phyloP scores from a whole-genome alignment of 2,797 vertebrate genomes.

The Aplochiton taeniatus region DNA sequence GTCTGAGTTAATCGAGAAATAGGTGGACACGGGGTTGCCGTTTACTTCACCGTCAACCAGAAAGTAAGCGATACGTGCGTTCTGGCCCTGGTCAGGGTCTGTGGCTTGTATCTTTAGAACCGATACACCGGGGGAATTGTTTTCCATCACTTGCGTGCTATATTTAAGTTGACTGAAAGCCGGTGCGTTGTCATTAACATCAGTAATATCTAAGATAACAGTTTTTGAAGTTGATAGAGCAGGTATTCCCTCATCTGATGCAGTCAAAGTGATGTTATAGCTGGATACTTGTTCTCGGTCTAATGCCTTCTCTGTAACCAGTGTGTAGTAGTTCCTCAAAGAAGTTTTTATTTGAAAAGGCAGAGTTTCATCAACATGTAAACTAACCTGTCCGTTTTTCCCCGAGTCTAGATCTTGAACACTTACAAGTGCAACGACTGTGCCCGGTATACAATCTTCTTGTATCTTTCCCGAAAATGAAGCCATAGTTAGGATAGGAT shows the following conservation, averaged over 20 bases:
- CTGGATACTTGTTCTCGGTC: slow-evolving; percentile 66
- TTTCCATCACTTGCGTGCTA: slow-evolving; percentile 54
- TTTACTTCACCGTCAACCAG: slow-evolving; percentile 53
- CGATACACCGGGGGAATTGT: slow-evolving; percentile 56
- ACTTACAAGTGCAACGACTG: slow-evolving; percentile 76
- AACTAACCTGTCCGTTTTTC: slow-evolving; percentile 73
- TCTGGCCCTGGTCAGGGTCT: slow-evolving; percentile 66
- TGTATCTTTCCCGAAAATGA: slow-evolving; percentile 60
- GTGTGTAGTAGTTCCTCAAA: slow-evolving; percentile 76
- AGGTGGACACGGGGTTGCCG: slow-evolving; percentile 50
- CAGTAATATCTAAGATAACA: slow-evolving; percentile 52
- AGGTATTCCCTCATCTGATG: slow-evolving; percentile 57
- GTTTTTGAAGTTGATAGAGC: slow-evolving; percentile 46
- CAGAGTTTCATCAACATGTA: slow-evolving; percentile 59
- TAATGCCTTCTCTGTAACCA: slow-evolving; percentile 62
- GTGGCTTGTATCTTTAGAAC: slow-evolving; percentile 50
- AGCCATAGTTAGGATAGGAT: slow-evolving; percentile 67
- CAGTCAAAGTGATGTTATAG: slow-evolving; percentile 77
- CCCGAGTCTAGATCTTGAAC: slow-evolving; percentile 76
- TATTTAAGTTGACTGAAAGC: slow-evolving; percentile 55
- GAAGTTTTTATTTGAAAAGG: slow-evolving; percentile 76
- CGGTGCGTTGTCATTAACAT: slow-evolving; percentile 67
- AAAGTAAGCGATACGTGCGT: slow-evolving; percentile 69
- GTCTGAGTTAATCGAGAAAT: slow-evolving; percentile 66
- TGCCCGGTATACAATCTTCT: slow-evolving; percentile 60